Conservation (phyloP, 1,140 invertebrate genomes). For the Dysdera silvatica region DNA sequence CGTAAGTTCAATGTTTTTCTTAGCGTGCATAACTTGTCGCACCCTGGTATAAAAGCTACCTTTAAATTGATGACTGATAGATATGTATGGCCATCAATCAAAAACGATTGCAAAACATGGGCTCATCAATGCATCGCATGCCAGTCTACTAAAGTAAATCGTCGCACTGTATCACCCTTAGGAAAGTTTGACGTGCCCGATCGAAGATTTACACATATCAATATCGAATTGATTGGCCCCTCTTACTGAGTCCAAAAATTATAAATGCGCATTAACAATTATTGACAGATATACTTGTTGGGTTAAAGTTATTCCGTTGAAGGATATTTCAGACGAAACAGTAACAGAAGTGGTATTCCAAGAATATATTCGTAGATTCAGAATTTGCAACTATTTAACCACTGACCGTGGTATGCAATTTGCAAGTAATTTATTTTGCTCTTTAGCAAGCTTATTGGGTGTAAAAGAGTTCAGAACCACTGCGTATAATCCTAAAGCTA, state of each 20-base stretch:
- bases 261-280: conserved; percentile 43
- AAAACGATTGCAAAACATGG: conserved; percentile 1
- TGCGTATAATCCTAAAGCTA: neutral
- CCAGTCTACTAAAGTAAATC: conserved; percentile 16
- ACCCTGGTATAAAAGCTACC: conserved; percentile 12
- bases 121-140: conserved; percentile 14
- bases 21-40: conserved; percentile 15
- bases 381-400: neutral
- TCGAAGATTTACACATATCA: conserved; percentile 41
- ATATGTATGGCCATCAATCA: conserved; percentile 21
- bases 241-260: conserved; percentile 40
- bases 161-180: conserved; percentile 22
- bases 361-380: no score
- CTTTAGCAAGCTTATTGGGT: neutral
- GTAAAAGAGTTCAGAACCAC: neutral
- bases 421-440: neutral
- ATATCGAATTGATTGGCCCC: conserved; percentile 48
- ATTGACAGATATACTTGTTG: conserved; percentile 46
- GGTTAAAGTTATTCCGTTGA: conserved; percentile 39
- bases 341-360: no score
- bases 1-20: no score
- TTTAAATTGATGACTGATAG: neutral
- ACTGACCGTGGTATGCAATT: neutral
- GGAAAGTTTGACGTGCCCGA: neutral
- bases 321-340: no score